phyloP scores from a whole-genome alignment of 2,797 vertebrate genomes.

The Sebastes iracundus region DNA sequence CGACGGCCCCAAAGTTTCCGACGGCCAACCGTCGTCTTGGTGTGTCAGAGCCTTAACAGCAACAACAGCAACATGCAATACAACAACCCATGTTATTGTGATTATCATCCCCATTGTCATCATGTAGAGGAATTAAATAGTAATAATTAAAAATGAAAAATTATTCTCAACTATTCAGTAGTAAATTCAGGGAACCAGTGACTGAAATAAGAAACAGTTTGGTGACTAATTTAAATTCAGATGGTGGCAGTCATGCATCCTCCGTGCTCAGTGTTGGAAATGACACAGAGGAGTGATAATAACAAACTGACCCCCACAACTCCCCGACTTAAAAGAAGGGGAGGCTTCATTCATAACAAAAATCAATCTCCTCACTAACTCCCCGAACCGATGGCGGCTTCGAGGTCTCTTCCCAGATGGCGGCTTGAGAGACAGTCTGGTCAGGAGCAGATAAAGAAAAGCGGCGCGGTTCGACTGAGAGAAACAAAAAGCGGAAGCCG shows the following conservation, averaged over 20 bases:
- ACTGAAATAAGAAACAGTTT: constrained; percentile 2
- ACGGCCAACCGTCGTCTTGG: no score
- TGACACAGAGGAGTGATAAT: constrained; percentile 19
- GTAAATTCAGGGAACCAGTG: not conserved
- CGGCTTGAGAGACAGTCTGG: constrained; percentile 27
- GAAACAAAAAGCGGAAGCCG: constrained; percentile 37
- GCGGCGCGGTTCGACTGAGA: constrained; percentile 12
- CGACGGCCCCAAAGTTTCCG: no score
- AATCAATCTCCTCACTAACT: constrained; percentile 45
- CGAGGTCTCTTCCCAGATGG: constrained; percentile 25
- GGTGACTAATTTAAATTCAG: constrained; percentile 30
- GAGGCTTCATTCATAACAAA: constrained; percentile 21
- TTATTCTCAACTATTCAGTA: not conserved
- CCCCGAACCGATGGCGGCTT: constrained; percentile 7
- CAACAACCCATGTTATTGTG: not conserved
- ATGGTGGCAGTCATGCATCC: not conserved
- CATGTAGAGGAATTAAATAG: not conserved
- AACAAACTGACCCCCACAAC: constrained; percentile 31
- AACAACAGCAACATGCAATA: not conserved
- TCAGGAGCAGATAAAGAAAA: constrained; percentile 59
- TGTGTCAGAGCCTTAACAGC: no score
- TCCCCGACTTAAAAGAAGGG: not conserved
- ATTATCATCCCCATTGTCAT: not conserved
- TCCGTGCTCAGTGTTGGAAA: not conserved
- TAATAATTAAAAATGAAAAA: not conserved